These are phyloP conservation scores for Morpho deidamia DNA, from an alignment of 2,888 invertebrate species.

Conservation along the genomic window DNA sequence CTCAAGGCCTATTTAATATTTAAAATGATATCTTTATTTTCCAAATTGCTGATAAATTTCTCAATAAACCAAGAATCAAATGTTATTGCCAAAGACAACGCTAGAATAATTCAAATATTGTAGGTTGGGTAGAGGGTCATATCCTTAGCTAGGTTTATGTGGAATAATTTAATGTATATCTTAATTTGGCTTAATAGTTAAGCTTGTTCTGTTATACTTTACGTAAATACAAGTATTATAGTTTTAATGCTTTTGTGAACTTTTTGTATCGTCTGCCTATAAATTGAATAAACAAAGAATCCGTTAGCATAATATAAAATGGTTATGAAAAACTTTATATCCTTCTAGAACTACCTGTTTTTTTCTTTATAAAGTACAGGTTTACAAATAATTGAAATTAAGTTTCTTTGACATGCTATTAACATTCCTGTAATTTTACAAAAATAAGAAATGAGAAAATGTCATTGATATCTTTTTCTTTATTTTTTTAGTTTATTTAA, in stretches of 20 bases:
- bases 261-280: neutral
- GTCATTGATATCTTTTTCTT: no score
- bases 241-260: constrained; percentile 2
- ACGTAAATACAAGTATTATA: constrained; percentile 13
- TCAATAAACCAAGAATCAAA: constrained; percentile 3
- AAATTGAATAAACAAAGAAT: neutral
- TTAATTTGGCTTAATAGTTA: constrained; percentile 14
- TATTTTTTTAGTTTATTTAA: no score
- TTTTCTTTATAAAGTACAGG: no score
- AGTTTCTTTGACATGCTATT: no score
- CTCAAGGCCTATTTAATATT: no score
- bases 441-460: no score
- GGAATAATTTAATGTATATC: constrained; percentile 12
- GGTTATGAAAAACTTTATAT: no score
- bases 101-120: constrained; percentile 22
- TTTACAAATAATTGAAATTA: no score
- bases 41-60: neutral
- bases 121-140: constrained; percentile 25
- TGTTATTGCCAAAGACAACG: constrained; percentile 28
- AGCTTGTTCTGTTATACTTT: constrained; percentile 7
- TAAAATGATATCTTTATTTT: neutral
- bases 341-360: no score
- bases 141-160: constrained; percentile 26
- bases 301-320: no score
- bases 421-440: no score